Conservation (phyloP, 1,140 invertebrate genomes). For the Bombus breviceps region DNA sequence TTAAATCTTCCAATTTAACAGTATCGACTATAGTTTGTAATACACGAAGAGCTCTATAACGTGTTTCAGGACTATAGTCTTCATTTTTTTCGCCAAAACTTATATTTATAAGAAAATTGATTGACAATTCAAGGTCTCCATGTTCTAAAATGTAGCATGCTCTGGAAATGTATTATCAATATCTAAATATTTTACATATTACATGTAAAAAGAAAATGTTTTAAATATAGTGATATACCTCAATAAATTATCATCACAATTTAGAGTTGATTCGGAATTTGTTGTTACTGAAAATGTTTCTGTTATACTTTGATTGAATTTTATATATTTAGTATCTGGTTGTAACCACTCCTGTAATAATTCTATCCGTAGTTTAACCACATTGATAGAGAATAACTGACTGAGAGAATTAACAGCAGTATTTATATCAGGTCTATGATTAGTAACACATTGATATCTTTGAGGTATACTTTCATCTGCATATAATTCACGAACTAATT, state of each 20-base stretch:
- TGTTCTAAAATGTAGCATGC: slow-evolving; percentile 79
- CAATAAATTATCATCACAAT: slow-evolving; percentile 73
- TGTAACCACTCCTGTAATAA: slow-evolving; percentile 79
- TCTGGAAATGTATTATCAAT: slow-evolving; percentile 63
- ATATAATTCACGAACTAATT: slow-evolving; percentile 77
- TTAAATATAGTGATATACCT: slow-evolving; percentile 60
- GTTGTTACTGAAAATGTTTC: slow-evolving; percentile 59
- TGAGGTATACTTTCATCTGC: slow-evolving; percentile 77
- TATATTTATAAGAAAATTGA: slow-evolving; percentile 74
- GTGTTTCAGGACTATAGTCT: slow-evolving; percentile 66
- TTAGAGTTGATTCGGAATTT: slow-evolving; percentile 45
- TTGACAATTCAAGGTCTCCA: slow-evolving; percentile 58
- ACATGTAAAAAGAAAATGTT: slow-evolving; percentile 9
- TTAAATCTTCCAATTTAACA: slow-evolving; percentile 71
- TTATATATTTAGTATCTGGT: slow-evolving; percentile 63
- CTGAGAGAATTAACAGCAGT: slow-evolving; percentile 71
- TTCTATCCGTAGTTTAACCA: slow-evolving; percentile 71
- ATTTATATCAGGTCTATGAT: slow-evolving; percentile 78
- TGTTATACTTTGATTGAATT: slow-evolving; percentile 69
- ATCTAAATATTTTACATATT: not conserved
- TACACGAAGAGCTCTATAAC: slow-evolving; percentile 77
- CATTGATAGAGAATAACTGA: slow-evolving; percentile 73
- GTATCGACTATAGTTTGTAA: slow-evolving; percentile 72
- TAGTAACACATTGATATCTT: slow-evolving; percentile 65
- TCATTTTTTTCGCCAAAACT: slow-evolving; percentile 68